Base-by-base conservation (phyloP, 2,113 vertebrate species). In the Girardinichthys multiradiatus region DNA sequence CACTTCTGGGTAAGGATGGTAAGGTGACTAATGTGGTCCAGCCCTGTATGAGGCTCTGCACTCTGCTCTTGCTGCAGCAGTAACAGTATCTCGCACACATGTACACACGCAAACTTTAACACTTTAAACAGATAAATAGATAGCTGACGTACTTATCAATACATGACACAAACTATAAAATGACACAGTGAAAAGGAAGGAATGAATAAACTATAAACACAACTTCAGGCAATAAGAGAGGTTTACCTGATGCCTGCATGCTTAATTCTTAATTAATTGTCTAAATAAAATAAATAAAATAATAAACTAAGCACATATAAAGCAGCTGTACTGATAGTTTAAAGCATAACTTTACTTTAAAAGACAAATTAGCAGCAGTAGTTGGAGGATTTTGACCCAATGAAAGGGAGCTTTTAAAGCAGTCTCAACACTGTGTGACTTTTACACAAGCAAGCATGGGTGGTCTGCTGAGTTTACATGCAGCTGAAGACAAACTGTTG, bases 381-480 rank as follows among this genome's bases (percentile, higher is more conserved):
- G 26, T 59, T 17, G 27, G 65, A 21, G 31, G 66, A 31, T 74
- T 67, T 57, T 28, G 29, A 79, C 71, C 1, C 30, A 37, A 64
- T 79, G 72, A 62, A 86, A 84, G 73, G 76, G 63, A 73, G 64
- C 37, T 3, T 13, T 70, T 79, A 86, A 86, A 79, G 78, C 85
- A 85, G 84, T 87, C 70, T 61, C 86, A 82, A 91, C 89, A 88
- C 61, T 76, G 85, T 91, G 87, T 86, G 72, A 88, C 86, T 82
- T 86, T 87, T 68, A 81, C 81, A 77, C 66, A 58, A 64, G 61
- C 62, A 42, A 74, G 72, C 85, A 81, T 66, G 82, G 87, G 90
- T 92, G 92, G 91, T 90, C 90, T 65, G 63, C 26, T 3, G 61
- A 39, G 72, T 78, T 82, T 82, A 86, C 76, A 61, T 69, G 64